A percentile compares a stretch with the other conserved stretches of the same genome.
Conservation (phyloP, 2,888 invertebrate genomes). For the Chrysomela aeneicollis region DNA sequence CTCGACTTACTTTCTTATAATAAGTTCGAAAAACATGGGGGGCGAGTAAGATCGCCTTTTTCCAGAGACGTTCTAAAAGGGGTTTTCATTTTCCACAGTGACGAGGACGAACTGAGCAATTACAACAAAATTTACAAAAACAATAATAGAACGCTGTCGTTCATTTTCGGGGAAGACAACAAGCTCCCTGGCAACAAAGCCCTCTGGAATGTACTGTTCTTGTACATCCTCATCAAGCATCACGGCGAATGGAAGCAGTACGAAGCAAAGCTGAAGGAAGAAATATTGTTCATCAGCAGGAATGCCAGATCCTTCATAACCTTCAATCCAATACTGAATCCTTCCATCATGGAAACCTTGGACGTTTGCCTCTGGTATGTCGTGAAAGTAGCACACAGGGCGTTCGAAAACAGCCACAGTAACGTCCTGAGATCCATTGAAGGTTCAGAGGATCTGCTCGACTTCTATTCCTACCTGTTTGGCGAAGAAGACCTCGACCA, state of each 20-base stretch:
- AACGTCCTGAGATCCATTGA: slow-evolving; percentile 14
- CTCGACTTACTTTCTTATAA: background rate
- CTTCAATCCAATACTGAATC: slow-evolving; percentile 5
- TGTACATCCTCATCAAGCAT: slow-evolving; percentile 11
- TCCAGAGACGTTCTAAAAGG: slow-evolving; percentile 4
- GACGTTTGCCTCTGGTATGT: slow-evolving; percentile 19
- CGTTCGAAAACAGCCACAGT: background rate
- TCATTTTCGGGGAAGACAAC: slow-evolving; percentile 8
- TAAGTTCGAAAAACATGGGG: background rate
- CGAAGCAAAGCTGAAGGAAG: slow-evolving; percentile 1
- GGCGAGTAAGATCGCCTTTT: background rate
- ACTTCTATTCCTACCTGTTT: slow-evolving; percentile 15
- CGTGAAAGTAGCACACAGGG: slow-evolving; percentile 7
- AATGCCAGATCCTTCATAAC: slow-evolving; percentile 6
- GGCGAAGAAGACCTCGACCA: background rate
- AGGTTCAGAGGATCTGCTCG: slow-evolving; percentile 3
- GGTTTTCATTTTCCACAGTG: slow-evolving; percentile 13
- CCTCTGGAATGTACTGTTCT: slow-evolving; percentile 9
- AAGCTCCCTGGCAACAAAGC: slow-evolving; percentile 18
- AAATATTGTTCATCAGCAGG: background rate
- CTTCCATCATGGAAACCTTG: slow-evolving; percentile 4
- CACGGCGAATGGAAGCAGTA: slow-evolving; percentile 9
- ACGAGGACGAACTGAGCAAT: background rate
- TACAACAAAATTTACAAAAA: slow-evolving; percentile 7
- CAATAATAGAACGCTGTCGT: slow-evolving; percentile 5